phyloP scores from a whole-genome alignment of 1,140 invertebrate genomes.

The Cyclargus thomasi region DNA sequence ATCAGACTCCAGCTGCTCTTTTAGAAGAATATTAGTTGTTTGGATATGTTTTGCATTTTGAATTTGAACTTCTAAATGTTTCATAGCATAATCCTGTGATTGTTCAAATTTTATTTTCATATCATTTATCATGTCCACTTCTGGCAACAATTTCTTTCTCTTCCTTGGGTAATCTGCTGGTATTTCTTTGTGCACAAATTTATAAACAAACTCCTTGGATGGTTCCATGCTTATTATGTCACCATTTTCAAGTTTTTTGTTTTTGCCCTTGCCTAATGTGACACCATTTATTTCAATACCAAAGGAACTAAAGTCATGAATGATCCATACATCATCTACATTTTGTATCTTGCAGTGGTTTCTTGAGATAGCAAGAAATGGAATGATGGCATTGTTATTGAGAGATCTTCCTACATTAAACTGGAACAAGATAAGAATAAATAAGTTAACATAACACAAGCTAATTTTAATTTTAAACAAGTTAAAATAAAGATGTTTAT shows the following conservation, averaged over 20 bases:
- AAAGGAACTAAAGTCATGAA: slow-evolving; percentile 71
- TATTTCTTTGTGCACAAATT: slow-evolving; percentile 43
- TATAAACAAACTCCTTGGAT: slow-evolving; percentile 63
- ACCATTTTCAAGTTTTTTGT: slow-evolving; percentile 48
- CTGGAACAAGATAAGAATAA: slow-evolving; percentile 41
- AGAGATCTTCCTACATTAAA: slow-evolving; percentile 71
- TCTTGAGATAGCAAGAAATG: slow-evolving; percentile 71
- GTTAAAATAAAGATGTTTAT: too few relatives aligned
- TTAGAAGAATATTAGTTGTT: slow-evolving; percentile 41
- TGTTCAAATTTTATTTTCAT: slow-evolving; percentile 73
- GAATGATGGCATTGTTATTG: slow-evolving; percentile 65
- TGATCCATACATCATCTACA: slow-evolving; percentile 42
- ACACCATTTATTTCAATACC: slow-evolving; percentile 70
- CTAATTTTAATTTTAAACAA: too few relatives aligned
- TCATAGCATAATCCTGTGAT: slow-evolving; percentile 62
- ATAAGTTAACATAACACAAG: too few relatives aligned
- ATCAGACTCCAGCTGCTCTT: slow-evolving; percentile 46
- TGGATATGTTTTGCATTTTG: slow-evolving; percentile 56
- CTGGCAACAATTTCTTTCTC: slow-evolving; percentile 47
- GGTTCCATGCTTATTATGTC: slow-evolving; percentile 72
- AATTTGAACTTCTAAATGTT: slow-evolving; percentile 61
- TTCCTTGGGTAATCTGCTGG: slow-evolving; percentile 33
- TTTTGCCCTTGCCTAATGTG: slow-evolving; percentile 47
- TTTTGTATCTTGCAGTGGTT: slow-evolving; percentile 71
- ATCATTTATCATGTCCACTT: slow-evolving; percentile 52